Base-by-base conservation (phyloP, 2,113 vertebrate species). In the Cisticola juncidis region DNA sequence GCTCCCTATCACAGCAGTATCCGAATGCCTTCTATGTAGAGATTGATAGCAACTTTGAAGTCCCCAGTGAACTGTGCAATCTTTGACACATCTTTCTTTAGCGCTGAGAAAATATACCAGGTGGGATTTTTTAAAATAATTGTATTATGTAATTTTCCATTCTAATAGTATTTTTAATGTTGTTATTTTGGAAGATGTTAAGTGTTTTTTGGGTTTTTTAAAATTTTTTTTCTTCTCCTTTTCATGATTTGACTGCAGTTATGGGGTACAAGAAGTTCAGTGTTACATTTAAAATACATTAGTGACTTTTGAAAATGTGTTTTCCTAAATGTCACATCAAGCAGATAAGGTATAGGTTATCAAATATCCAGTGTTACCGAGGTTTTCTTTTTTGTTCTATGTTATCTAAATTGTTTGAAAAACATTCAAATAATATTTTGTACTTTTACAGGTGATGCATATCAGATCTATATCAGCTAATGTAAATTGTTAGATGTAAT, bases 41-140 rank as follows among this genome's bases (percentile, higher is more conserved):
- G 72, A 88, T 78, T 83, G 92, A 94, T 93, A 93, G 76, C 56
- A 77, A 40, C 64, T 86, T 70, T 77, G 85, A 95, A 66, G 74
- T 95, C 79, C 85, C 62, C 26, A 54, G 58, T 73, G 81, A 76
- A 51, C 85, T 77, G 58, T 38, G 66, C 38, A 74, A 4, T 90
- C 81, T 73, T 92, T 80, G 76, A 54, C 45, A 87, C 9, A 35
- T 95, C 66, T 91, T 79, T 85, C 62, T 92, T 85, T 44, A 53
- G 19, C 54, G 13, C 0, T 51, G 47, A 92, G 65, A 80, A 81
- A 69, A n/a, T 31, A 28, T 0, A 6, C 28, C 35, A 44, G 12
- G 10, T 88, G 40, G 24, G 9, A 45, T 80, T 47, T n/a, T 57
- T 20, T 72, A 60, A 71, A 45, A 33, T 35, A 56, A 9, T 80